Evolutionary conservation across 2,113 vertebrate species (phyloP).

Genomic region (Lutjanus erythropterus): DNA sequence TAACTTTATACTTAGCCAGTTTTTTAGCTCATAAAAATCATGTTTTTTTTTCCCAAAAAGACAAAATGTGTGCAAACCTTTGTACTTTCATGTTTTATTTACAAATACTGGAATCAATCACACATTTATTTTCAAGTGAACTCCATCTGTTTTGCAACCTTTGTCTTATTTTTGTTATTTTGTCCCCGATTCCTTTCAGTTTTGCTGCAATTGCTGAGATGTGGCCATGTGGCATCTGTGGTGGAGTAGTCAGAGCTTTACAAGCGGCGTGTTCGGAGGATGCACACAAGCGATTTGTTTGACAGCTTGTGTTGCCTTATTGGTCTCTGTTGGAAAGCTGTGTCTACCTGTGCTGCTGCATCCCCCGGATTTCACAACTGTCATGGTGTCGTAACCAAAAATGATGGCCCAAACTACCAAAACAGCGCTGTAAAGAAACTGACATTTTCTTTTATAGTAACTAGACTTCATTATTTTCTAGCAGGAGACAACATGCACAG

Average conservation of each 20-base stretch:
- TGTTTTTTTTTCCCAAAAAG: neutral
- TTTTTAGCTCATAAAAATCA: too few relatives aligned
- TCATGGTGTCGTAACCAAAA: constrained; percentile 24
- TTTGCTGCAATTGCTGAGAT: neutral
- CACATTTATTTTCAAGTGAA: neutral
- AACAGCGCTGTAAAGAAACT: neutral
- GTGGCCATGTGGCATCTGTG: constrained; percentile 14
- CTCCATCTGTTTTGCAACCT: neutral
- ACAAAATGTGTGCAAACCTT: neutral
- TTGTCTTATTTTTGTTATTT: neutral
- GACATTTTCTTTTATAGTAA: neutral
- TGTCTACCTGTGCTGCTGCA: constrained; percentile 22
- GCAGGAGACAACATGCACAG: too few relatives aligned
- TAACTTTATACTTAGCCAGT: too few relatives aligned
- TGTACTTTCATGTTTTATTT: neutral
- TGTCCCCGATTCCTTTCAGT: neutral
- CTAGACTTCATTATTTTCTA: neutral
- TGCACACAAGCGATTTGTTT: constrained; percentile 27
- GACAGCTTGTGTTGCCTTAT: constrained; percentile 50
- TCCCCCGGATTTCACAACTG: constrained; percentile 32
- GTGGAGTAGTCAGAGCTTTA: constrained; percentile 25
- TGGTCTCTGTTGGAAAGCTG: constrained; percentile 46
- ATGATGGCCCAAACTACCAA: constrained; percentile 6
- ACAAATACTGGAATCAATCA: neutral
- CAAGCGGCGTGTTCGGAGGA: neutral